phyloP scores from a whole-genome alignment of 2,797 vertebrate genomes.

The Ctenosaura bakeri region DNA sequence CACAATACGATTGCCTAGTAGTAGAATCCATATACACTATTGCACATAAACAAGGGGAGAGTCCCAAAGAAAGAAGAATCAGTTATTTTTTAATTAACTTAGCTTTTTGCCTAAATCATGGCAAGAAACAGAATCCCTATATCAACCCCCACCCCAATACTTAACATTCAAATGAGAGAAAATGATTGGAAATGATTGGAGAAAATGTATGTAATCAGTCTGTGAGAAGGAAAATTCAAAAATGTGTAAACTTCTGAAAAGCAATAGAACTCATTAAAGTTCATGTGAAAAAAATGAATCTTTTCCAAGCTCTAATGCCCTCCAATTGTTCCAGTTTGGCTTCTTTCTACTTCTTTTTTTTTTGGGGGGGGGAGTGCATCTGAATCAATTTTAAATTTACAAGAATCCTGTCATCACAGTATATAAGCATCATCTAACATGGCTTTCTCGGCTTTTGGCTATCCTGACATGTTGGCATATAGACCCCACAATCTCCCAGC shows the following conservation, averaged over 20 bases:
- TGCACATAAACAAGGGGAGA: conserved; percentile 80
- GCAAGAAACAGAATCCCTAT: conserved; percentile 63
- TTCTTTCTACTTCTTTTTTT: not conserved
- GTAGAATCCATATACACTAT: conserved; percentile 82
- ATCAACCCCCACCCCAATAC: conserved; percentile 64
- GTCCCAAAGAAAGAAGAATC: conserved; percentile 75
- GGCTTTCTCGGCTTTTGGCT: not conserved
- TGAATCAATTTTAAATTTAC: conserved; percentile 12
- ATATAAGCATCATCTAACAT: not conserved
- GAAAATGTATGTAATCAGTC: not conserved
- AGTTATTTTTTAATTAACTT: conserved; percentile 72
- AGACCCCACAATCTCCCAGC: not conserved
- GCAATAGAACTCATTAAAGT: not conserved
- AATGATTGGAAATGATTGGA: conserved; percentile 33
- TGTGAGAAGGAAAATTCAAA: not conserved
- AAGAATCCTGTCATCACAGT: not conserved
- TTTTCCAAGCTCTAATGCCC: too few relatives aligned
- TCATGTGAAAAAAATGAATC: too few relatives aligned
- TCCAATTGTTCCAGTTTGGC: too few relatives aligned
- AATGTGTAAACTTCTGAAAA: conserved; percentile 20
- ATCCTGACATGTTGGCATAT: not conserved
- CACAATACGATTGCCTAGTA: conserved; percentile 81
- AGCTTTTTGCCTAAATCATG: conserved; percentile 77
- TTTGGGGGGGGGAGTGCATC: not conserved
- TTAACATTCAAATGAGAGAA: conserved; percentile 60